Evolutionary conservation across 2,888 invertebrate genomes (phyloP).

Genomic region (Drosophila longiperda): DNA sequence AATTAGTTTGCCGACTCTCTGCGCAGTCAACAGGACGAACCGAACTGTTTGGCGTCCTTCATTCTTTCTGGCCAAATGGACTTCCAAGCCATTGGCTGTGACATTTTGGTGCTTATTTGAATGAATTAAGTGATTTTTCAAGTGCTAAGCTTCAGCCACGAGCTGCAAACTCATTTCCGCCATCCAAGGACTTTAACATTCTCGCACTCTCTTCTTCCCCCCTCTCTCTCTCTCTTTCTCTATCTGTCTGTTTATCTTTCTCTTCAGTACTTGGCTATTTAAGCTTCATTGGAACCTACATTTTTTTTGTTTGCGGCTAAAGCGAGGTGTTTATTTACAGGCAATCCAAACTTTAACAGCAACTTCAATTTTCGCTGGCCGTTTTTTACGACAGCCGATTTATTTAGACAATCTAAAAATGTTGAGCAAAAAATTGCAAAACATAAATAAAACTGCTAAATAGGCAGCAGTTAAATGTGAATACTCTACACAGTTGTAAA

Average conservation of each 20-base stretch:
- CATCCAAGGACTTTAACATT: slow-evolving; percentile 27
- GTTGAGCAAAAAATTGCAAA: slow-evolving; percentile 20
- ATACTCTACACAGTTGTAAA: slow-evolving; percentile 1
- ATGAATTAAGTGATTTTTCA: slow-evolving; percentile 83
- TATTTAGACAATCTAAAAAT: slow-evolving; percentile 21
- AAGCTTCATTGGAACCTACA: slow-evolving; percentile 60
- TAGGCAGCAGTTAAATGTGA: background rate
- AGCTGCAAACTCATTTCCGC: slow-evolving; percentile 78
- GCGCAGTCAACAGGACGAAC: slow-evolving; percentile 12
- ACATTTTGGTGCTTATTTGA: slow-evolving; percentile 78
- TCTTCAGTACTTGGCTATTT: slow-evolving; percentile 27
- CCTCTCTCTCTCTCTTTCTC: slow-evolving; percentile 1
- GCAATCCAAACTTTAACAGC: slow-evolving; percentile 73
- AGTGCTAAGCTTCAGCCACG: slow-evolving; percentile 75
- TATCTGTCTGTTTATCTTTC: background rate
- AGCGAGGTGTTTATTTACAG: slow-evolving; percentile 69
- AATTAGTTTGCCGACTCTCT: slow-evolving; percentile 72
- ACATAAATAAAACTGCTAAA: slow-evolving; percentile 27
- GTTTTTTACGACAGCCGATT: slow-evolving; percentile 43
- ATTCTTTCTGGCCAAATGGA: slow-evolving; percentile 57
- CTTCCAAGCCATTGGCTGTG: slow-evolving; percentile 58
- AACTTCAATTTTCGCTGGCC: slow-evolving; percentile 36
- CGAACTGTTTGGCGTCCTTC: slow-evolving; percentile 42
- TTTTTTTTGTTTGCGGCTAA: slow-evolving; percentile 32
- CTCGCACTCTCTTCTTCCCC: background rate